phyloP scores from a whole-genome alignment of 53 echinoderm and acorn worm genomes.

The Paracentrotus lividus region DNA sequence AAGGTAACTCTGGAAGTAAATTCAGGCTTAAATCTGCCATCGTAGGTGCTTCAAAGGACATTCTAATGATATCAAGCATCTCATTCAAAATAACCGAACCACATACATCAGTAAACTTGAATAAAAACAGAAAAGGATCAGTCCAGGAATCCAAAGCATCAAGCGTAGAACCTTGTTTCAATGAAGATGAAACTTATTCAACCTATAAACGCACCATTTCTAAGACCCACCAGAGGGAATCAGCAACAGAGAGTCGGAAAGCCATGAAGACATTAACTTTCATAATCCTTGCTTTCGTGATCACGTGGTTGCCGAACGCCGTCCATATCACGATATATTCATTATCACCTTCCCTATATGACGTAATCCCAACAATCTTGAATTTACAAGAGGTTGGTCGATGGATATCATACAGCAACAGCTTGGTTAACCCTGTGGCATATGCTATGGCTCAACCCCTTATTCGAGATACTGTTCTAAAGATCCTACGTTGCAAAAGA shows the following conservation, averaged over 20 bases:
- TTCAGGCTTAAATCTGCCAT: too few species aligned
- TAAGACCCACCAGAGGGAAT: background rate
- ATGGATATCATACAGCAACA: conserved; percentile 38
- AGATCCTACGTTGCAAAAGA: background rate
- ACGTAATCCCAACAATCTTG: background rate
- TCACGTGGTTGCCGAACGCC: conserved; percentile 5
- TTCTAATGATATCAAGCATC: background rate
- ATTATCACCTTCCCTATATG: background rate
- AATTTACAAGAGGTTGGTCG: background rate
- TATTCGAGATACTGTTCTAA: conserved; percentile 18
- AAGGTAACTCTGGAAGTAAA: too few species aligned
- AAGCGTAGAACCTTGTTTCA: background rate
- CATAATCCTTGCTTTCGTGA: background rate
- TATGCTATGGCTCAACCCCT: conserved; percentile 37
- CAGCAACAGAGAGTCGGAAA: background rate
- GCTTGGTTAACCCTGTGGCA: conserved; percentile 13
- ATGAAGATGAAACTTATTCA: background rate
- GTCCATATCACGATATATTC: background rate
- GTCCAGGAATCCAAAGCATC: background rate
- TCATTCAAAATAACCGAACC: background rate
- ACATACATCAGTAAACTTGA: background rate
- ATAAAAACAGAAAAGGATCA: background rate
- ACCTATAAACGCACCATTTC: background rate
- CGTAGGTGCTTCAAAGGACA: background rate
- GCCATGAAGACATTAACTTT: conserved; percentile 21